A percentile compares a stretch with the other conserved stretches of the same genome.
Conservation (phyloP, 1,140 invertebrate genomes). For the Cotesia chilonis region DNA sequence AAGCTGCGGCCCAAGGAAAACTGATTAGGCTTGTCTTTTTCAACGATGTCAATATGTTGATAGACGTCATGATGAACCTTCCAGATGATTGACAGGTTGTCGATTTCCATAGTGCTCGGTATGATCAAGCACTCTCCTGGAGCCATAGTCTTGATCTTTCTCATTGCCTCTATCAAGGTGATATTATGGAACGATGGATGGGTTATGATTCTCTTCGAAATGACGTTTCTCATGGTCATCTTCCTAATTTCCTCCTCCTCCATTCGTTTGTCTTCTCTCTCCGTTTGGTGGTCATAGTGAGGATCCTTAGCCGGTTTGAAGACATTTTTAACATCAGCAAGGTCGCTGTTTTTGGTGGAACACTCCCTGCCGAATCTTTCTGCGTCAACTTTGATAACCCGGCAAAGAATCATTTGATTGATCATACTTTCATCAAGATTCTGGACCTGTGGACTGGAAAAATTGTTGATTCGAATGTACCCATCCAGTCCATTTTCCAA, state of each 20-base stretch:
- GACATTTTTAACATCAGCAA: slow-evolving; percentile 88
- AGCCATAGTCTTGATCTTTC: slow-evolving; percentile 89
- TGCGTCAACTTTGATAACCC: slow-evolving; percentile 96
- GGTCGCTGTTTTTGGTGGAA: slow-evolving; percentile 91
- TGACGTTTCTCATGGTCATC: too few species aligned
- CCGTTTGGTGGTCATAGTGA: slow-evolving; percentile 90
- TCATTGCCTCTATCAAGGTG: slow-evolving; percentile 90
- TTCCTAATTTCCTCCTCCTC: slow-evolving; percentile 66
- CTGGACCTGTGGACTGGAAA: slow-evolving; percentile 92
- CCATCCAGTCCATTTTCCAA: slow-evolving; percentile 95
- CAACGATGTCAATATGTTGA: slow-evolving; percentile 95
- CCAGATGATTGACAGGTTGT: slow-evolving; percentile 98
- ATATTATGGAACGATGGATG: slow-evolving; percentile 99
- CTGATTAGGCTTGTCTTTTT: slow-evolving; percentile 96
- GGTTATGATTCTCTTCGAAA: slow-evolving; percentile 89
- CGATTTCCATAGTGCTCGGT: slow-evolving; percentile 94
- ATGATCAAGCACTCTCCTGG: slow-evolving; percentile 96
- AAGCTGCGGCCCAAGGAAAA: slow-evolving; percentile 91
- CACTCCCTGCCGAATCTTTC: slow-evolving; percentile 94
- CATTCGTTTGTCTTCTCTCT: slow-evolving; percentile 81
- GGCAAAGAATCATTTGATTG: slow-evolving; percentile 89
- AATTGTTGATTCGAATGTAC: slow-evolving; percentile 94
- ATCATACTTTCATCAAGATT: slow-evolving; percentile 90
- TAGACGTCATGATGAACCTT: slow-evolving; percentile 94
- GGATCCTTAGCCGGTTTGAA: slow-evolving; percentile 90